phyloP scores from a whole-genome alignment of 2,888 invertebrate species.

The Cheilosia scutellata region DNA sequence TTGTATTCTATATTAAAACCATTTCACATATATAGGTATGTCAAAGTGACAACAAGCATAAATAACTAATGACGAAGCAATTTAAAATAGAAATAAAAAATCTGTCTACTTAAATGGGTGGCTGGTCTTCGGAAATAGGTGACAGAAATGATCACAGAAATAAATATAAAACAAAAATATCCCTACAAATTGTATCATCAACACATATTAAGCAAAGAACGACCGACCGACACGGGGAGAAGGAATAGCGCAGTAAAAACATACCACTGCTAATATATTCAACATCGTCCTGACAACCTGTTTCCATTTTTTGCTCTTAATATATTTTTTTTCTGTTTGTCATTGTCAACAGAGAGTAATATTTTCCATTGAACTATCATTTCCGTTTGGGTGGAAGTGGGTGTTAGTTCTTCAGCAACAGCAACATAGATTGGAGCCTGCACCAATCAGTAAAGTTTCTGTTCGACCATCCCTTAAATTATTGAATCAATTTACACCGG shows the following conservation, averaged over 20 bases:
- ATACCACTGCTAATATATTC: slow-evolving; percentile 41
- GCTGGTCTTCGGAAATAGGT: slow-evolving; percentile 52
- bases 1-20: not conserved
- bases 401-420: slow-evolving; percentile 48
- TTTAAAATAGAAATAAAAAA: slow-evolving; percentile 5
- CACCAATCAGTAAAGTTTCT: slow-evolving; percentile 71
- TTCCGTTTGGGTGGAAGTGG: slow-evolving; percentile 55
- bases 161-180: slow-evolving; percentile 33
- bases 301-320: slow-evolving; percentile 43
- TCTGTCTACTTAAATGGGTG: slow-evolving; percentile 17
- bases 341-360: slow-evolving; percentile 72
- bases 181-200: slow-evolving; percentile 48
- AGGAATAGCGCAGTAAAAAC: slow-evolving; percentile 5
- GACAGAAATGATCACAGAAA: slow-evolving; percentile 35
- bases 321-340: slow-evolving; percentile 2
- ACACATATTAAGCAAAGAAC: slow-evolving; percentile 29
- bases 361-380: slow-evolving; percentile 75
- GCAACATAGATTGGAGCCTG: slow-evolving; percentile 56
- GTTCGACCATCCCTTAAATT: slow-evolving; percentile 54
- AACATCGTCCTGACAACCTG: slow-evolving; percentile 68
- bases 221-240: not conserved
- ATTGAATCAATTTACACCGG: slow-evolving; percentile 67
- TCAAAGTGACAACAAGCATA: not conserved
- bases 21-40: not conserved
- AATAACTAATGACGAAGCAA: slow-evolving; percentile 12